Evolutionary conservation across 2,113 vertebrate genomes (phyloP), one percentile per base, ranked within the genome.

Genomic region (Pyxicephalus adspersus): DNA sequence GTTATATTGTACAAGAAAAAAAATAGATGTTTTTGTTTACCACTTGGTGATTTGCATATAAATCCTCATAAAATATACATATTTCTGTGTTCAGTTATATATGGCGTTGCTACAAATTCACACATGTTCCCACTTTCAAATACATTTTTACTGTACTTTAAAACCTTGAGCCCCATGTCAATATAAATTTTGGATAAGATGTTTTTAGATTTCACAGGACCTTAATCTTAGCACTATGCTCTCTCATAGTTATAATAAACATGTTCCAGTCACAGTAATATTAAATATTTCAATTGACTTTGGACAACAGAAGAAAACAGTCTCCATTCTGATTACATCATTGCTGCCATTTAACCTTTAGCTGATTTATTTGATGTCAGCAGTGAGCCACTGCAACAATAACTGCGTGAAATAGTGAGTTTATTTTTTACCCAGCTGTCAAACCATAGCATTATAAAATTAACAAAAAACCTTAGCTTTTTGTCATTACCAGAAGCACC

Each of bases 331-430:
- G 60, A 81, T 81, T 54, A 75, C 80, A 65, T 81, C 80, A 81
- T 22, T 66, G 51, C 19, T 75, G 22, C 80, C 63, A 66, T 81
- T 75, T 74, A 65, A 75, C 80, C 70, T 81, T 81, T 31, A 75
- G 70, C 38, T 81, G 61, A 81, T 54, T 75, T 75, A 75, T 29
- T 28, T 29, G 54, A 34, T 58, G 61, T 31, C 70, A 45, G 70
- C 61, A 58, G 80, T 66, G 51, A 75, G 80, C 31, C 54, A 45
- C 51, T 75, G 63, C n/a, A 54, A 81, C 20, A 74, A 58, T 81
- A 75, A 75, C 66, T 75, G 52, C 70, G 58, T 75, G 52, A 58
- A 74, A 81, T 45, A 31, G 28, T 74, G 52, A 75, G 70, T 45
- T 81, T 57, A 74, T 81, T 73, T n/a, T n/a, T 66, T 50, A 58